phyloP scores from a whole-genome alignment of 2,888 invertebrate species.

The Lithosia quadra region DNA sequence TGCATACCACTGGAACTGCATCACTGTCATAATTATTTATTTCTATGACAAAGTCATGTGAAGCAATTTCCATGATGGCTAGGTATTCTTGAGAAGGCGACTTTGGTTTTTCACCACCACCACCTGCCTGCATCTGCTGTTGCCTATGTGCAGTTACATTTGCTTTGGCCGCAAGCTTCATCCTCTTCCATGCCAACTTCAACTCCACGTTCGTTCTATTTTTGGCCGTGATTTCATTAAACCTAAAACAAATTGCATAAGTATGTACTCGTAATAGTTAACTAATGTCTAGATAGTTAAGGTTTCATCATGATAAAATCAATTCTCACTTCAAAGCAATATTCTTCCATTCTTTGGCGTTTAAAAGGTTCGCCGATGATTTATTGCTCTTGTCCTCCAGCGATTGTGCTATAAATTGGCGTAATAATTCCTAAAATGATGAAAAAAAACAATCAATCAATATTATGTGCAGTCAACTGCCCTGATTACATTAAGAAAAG shows the following conservation, averaged over 20 bases:
- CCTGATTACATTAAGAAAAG: conserved; percentile 8
- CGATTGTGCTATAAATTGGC: no score
- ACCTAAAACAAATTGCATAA: no score
- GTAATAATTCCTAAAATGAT: no score
- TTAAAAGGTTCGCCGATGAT: no score
- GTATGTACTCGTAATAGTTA: no score
- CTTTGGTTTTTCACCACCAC: conserved; percentile 14
- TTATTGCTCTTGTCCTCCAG: no score
- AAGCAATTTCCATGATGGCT: not conserved
- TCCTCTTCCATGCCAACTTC: conserved; percentile 17
- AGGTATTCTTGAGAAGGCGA: conserved; percentile 8
- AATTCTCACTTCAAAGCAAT: no score
- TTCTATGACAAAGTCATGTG: conserved; percentile 3
- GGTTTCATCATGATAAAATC: no score
- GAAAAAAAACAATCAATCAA: no score
- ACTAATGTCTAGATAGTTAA: no score
- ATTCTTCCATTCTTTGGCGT: no score
- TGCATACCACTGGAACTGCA: conserved; percentile 1
- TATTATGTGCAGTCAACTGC: conserved; percentile 13
- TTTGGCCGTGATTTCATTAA: no score
- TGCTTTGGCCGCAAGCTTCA: conserved; percentile 18
- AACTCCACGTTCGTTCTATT: not conserved
- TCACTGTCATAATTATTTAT: conserved; percentile 17
- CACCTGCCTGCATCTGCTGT: not conserved
- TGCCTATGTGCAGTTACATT: conserved; percentile 15